These are phyloP conservation scores for Malurus elegans DNA, from an alignment of 2,113 vertebrate genomes.

Conservation along the genomic window DNA sequence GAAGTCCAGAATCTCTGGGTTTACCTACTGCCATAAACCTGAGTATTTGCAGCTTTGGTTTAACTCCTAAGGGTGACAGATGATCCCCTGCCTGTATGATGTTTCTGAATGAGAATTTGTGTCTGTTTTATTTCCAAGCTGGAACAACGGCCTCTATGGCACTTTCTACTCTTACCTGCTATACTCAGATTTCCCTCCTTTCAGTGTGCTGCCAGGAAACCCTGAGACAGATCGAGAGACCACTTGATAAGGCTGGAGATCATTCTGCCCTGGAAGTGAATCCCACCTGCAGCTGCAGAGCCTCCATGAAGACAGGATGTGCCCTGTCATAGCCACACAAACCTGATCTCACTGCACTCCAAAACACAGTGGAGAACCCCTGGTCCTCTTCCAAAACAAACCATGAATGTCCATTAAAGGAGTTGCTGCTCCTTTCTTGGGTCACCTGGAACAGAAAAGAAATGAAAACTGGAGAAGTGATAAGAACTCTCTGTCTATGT, in stretches of 20 bases:
- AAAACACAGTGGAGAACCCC: accelerated
- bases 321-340: not conserved
- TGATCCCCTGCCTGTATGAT: not conserved
- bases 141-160: not conserved
- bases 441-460: not conserved
- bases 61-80: not conserved
- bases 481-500: not conserved
- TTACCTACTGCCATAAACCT: not conserved
- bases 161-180: not conserved
- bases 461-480: not conserved
- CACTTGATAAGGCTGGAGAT: not conserved
- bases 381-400: not conserved
- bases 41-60: not conserved
- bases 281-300: not conserved
- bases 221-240: not conserved
- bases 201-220: not conserved
- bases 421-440: not conserved
- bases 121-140: not conserved
- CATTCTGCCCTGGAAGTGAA: not conserved
- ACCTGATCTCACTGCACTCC: not conserved
- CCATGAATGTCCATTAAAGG: not conserved
- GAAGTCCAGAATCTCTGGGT: not conserved
- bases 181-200: not conserved
- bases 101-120: not conserved
- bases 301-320: accelerated